Conservation (phyloP, 2,888 invertebrate species). For the Pandemis corylana region DNA sequence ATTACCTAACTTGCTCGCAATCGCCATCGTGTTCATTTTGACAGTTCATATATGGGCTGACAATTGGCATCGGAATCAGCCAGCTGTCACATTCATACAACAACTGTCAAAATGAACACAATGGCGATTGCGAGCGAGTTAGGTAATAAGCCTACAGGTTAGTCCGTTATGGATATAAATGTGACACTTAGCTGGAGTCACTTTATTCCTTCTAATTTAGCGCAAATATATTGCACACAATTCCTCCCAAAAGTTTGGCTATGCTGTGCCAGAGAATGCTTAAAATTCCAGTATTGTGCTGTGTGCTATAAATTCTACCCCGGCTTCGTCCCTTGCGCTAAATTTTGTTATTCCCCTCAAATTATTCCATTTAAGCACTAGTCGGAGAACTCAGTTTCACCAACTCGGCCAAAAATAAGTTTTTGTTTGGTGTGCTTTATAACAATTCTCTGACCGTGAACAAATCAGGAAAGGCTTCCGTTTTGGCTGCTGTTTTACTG, state of each 20-base stretch:
- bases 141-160: no score
- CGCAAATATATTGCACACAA: slow-evolving; percentile 26
- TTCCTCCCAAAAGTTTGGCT: slow-evolving; percentile 45
- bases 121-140: no score
- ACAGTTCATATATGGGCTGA: no score
- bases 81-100: no score
- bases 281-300: slow-evolving; percentile 76
- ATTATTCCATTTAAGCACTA: slow-evolving; percentile 67
- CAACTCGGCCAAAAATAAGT: slow-evolving; percentile 38
- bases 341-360: slow-evolving; percentile 75
- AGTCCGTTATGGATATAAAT: slow-evolving; percentile 6
- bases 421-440: slow-evolving; percentile 46
- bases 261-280: slow-evolving; percentile 69
- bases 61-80: no score
- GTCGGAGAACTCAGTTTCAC: slow-evolving; percentile 43
- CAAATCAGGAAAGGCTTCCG: slow-evolving; percentile 8
- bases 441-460: slow-evolving; percentile 22
- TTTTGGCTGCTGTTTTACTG: slow-evolving; percentile 1
- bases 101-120: no score
- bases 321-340: slow-evolving; percentile 62
- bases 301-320: slow-evolving; percentile 76
- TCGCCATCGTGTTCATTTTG: no score
- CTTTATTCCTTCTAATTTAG: slow-evolving; percentile 21
- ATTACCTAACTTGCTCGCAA: no score
- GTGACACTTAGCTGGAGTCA: slow-evolving; percentile 19